These are phyloP conservation scores for Echinometra lucunter DNA, from an alignment of 53 echinoderm and acorn worm species.

Conservation along the genomic window DNA sequence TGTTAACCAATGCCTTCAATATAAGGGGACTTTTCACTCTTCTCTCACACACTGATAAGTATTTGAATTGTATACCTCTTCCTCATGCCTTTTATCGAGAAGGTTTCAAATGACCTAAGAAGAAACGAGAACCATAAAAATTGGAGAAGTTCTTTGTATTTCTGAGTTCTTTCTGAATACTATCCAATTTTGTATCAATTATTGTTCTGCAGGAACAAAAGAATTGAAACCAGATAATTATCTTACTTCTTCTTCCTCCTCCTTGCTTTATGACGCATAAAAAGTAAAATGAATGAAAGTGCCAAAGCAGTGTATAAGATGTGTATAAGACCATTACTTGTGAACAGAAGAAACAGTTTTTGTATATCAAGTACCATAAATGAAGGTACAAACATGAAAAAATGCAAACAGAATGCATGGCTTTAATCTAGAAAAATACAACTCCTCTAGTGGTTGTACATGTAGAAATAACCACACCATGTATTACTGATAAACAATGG, in stretches of 20 bases:
- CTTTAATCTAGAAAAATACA: too few species aligned
- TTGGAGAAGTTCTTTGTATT: neutral
- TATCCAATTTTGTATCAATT: neutral
- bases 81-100: neutral
- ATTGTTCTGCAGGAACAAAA: neutral
- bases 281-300: too few species aligned
- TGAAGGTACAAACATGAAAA: too few species aligned
- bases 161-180: neutral
- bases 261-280: neutral
- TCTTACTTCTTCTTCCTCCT: neutral
- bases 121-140: neutral
- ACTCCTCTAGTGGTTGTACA: too few species aligned
- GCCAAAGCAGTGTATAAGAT: too few species aligned
- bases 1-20: too few species aligned
- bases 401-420: too few species aligned
- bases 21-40: neutral
- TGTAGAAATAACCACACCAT: too few species aligned
- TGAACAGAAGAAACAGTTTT: too few species aligned
- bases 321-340: too few species aligned
- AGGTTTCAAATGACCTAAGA: neutral
- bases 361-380: too few species aligned
- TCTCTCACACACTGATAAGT: neutral
- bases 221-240: neutral
- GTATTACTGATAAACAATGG: too few species aligned
- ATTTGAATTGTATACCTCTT: neutral